Base-by-base conservation (phyloP, 2,888 invertebrate genomes). In the Melinopterus prodromus region DNA sequence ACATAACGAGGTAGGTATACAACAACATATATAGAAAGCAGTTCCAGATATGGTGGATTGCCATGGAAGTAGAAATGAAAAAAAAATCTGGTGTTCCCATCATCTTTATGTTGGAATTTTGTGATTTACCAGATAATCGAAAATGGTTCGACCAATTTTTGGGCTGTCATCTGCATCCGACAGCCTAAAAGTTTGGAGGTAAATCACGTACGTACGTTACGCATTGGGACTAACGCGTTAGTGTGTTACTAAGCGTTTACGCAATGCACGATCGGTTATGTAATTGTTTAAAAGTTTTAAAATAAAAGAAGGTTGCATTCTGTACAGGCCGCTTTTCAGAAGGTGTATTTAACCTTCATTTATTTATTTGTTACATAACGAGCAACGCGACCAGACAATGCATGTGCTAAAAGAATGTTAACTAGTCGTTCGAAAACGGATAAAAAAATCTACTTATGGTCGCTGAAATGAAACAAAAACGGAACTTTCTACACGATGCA, bases 21-120 rank as follows among this genome's bases (percentile, higher is more conserved):
- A 53, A 53, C 53, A n/a, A 53, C 53, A 53, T 53, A 53, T 53
- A 53, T 53, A 53, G 53, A 53, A 53, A 53, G 53, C 53, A 53
- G 53, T 53, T 53, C 7, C 53, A 53, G 53, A 53, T 53, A 53
- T 53, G 53, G 53, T 53, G 53, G 53, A 53, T 53, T 53, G 53
- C 9, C 9, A 38, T 53, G 53, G 53, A 3, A 26, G 26, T 26
- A 26, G 26, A 26, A 26, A 26, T 26, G 26, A 26, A 26, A 26
- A 26, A 26, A 26, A 3, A 26, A 26, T 26, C 26, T 26, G 26
- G 26, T 3, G 26, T 26, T 26, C 26, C 26, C 1, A 26, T 26
- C 26, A 26, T 26, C 26, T 26, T 26, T 3, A 26, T 26, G 3
- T 26, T 26, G 26, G 26, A 26, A 26, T 26, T 26, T 26, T 26